phyloP scores from a whole-genome alignment of 2,113 vertebrate genomes.

The Glaucidium brasilianum region DNA sequence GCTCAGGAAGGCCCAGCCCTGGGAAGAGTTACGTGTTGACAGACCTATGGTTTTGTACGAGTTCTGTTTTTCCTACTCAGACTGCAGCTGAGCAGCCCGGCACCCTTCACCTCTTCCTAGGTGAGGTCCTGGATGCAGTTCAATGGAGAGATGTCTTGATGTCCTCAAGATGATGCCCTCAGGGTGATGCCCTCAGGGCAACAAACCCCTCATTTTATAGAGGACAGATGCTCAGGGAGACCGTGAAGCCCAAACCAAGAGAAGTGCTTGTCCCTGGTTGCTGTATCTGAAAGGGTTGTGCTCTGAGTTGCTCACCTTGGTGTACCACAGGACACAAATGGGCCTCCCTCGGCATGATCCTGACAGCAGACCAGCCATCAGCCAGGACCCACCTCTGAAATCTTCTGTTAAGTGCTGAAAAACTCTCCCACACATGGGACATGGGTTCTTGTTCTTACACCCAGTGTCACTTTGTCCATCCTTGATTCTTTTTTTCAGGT shows the following conservation, averaged over 20 bases:
- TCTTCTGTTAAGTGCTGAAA: background rate
- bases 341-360: background rate
- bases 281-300: background rate
- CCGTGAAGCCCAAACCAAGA: background rate
- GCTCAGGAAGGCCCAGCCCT: background rate
- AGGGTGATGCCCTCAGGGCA: background rate
- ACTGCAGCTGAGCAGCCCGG: background rate
- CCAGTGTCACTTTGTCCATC: background rate
- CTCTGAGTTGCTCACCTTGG: background rate
- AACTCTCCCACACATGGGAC: background rate
- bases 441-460: background rate
- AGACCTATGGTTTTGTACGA: background rate
- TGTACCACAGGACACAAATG: accelerated
- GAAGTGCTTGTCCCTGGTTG: background rate
- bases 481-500: background rate
- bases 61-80: background rate
- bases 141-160: background rate
- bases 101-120: background rate
- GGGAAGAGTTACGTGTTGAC: background rate
- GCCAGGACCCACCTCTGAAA: background rate
- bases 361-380: background rate
- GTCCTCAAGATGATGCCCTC: background rate
- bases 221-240: background rate
- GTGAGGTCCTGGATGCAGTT: background rate
- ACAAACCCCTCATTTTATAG: background rate